phyloP scores from a whole-genome alignment of 2,888 invertebrate species.

The Orthosia incerta region DNA sequence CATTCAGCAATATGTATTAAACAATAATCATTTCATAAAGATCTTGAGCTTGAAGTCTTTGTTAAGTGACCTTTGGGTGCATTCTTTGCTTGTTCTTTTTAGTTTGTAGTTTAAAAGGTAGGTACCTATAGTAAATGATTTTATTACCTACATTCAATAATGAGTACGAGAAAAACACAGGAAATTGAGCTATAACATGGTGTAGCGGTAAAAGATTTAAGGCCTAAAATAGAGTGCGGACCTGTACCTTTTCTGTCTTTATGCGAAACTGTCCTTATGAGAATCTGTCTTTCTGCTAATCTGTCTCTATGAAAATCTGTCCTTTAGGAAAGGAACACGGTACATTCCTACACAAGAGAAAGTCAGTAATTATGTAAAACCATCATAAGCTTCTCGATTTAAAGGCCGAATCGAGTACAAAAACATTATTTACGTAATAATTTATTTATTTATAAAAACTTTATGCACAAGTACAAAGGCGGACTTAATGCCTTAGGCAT shows the following conservation, averaged over 20 bases:
- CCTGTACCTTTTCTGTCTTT: too few species aligned
- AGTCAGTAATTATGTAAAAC: neutral
- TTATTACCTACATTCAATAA: too few species aligned
- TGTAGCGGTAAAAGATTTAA: too few species aligned
- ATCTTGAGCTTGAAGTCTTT: neutral
- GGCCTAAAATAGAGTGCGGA: too few species aligned
- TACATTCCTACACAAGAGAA: neutral
- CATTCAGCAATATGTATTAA: constrained; percentile 17
- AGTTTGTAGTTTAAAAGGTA: neutral
- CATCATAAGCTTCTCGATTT: neutral
- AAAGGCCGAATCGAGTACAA: neutral
- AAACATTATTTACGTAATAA: constrained; percentile 15
- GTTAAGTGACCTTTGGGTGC: neutral
- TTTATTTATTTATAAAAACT: too few species aligned
- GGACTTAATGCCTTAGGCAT: too few species aligned
- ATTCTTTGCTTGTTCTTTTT: constrained; percentile 1
- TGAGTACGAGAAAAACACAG: neutral
- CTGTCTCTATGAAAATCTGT: too few species aligned
- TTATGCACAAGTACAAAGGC: too few species aligned
- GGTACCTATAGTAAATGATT: too few species aligned
- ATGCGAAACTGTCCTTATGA: too few species aligned
- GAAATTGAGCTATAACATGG: neutral
- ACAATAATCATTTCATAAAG: constrained; percentile 7
- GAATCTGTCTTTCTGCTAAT: too few species aligned
- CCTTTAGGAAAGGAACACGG: neutral